phyloP scores from a whole-genome alignment of 2,797 vertebrate species.

The Amblyraja radiata region DNA sequence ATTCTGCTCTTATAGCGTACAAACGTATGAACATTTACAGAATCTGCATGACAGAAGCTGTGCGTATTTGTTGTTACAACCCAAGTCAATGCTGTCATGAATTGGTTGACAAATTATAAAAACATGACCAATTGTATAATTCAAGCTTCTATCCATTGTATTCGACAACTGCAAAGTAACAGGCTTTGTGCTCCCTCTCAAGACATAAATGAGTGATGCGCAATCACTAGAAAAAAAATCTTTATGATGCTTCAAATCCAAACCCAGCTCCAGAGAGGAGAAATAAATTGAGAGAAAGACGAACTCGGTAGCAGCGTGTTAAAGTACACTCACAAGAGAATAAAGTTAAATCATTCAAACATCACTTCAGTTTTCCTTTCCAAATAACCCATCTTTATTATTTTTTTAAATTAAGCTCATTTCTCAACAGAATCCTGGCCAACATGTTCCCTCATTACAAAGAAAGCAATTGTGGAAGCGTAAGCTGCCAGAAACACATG shows the following conservation, averaged over 20 bases:
- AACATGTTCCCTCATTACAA: not conserved
- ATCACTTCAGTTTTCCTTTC: not conserved
- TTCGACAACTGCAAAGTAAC: not conserved
- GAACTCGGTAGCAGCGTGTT: not conserved
- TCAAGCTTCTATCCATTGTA: not conserved
- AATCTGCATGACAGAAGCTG: not conserved
- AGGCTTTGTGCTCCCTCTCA: not conserved
- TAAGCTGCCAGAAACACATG: not conserved
- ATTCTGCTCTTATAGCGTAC: too few relatives aligned
- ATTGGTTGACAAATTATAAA: not conserved
- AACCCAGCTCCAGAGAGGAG: not conserved
- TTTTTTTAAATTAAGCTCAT: not conserved
- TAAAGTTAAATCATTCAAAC: not conserved
- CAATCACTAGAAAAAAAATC: not conserved
- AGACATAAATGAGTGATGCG: not conserved
- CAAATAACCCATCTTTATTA: too few relatives aligned
- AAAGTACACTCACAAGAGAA: not conserved
- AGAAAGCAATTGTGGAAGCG: not conserved
- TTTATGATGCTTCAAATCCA: not conserved
- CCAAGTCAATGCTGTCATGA: not conserved
- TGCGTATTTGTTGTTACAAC: not conserved
- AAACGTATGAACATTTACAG: too few relatives aligned
- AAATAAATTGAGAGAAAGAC: not conserved
- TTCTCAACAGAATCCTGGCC: not conserved
- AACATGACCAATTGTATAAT: not conserved